Evolutionary conservation across 1,140 invertebrate genomes (phyloP), one percentile per base, ranked within the genome.

Genomic region (Heliconius congener): DNA sequence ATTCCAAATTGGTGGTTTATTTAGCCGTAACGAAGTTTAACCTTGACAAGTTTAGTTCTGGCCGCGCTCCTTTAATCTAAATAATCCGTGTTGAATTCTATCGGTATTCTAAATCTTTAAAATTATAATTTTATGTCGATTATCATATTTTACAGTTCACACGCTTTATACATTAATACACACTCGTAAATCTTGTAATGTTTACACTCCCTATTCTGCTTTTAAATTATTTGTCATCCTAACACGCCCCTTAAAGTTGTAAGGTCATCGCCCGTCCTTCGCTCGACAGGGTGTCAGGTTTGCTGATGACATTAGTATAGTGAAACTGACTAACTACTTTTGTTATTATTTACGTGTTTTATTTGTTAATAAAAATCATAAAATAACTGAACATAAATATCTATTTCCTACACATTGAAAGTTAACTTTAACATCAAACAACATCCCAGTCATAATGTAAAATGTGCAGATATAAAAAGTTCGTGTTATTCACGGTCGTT

Each of bases 261-360:
- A 52, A 71, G 79, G 55, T 80, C 74, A 37, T 76, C 78, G 66
- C 57, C 71, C 79, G 76, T 75, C 80, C 80, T 81, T 79, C 77
- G 74, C 39, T 52, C 57, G 37, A 37, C 50, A 39, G 50, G 60
- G 80, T 72, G 34, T 79, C 50, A 46, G 74, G 73, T 80, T 76
- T 76, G 60, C 50, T 76, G 76, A 73, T 80, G 50, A 39, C 79
- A 74, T 79, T 74, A 79, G 77, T 71, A 23, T 52, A 55, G 16
- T 55, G 50, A 57, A 71, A 60, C 75, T 46, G 55, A 73, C 72
- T n/a, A 57, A 23, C 5, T 57, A 3, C 6, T n/a, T n/a, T 23
- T 23, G n/a, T n/a, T 23, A 23, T n/a, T 23, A 23, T 57, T 57
- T 57, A 57, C 2, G 9, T 57, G 9, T 57, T 23, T 57, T n/a